These are phyloP conservation scores for Gandaritis pyraliata DNA, from an alignment of 2,888 invertebrate species.

Conservation along the genomic window DNA sequence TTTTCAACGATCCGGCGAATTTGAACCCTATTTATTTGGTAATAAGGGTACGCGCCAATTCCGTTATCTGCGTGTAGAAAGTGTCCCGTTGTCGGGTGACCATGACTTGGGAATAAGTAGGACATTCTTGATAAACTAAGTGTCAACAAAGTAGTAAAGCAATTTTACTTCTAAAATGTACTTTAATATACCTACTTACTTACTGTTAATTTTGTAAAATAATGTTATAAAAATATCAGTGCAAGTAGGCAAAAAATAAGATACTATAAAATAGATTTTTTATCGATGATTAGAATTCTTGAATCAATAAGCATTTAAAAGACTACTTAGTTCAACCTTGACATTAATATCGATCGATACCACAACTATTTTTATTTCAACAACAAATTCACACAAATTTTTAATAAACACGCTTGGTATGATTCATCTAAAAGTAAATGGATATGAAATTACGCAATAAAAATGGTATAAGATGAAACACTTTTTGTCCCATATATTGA, in stretches of 20 bases:
- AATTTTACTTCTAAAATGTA: too few relatives aligned
- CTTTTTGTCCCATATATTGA: constrained; percentile 22
- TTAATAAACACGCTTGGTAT: constrained; percentile 3
- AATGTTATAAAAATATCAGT: too few relatives aligned
- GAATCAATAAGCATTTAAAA: constrained; percentile 1
- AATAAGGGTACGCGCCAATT: constrained; percentile 55
- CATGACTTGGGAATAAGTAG: constrained; percentile 39
- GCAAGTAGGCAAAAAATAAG: too few relatives aligned
- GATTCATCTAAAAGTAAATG: constrained; percentile 37
- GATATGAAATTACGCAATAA: constrained; percentile 35
- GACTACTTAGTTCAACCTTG: constrained; percentile 10
- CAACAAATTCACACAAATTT: not conserved
- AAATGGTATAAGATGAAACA: constrained; percentile 11
- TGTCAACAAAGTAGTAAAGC: not conserved
- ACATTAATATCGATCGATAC: not conserved
- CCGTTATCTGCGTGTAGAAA: constrained; percentile 73
- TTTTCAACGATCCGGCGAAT: constrained; percentile 38
- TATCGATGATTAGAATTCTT: constrained; percentile 1
- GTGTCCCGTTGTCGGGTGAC: constrained; percentile 68
- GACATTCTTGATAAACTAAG: constrained; percentile 27
- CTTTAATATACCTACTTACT: too few relatives aligned
- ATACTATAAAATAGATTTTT: not conserved
- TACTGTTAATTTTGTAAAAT: too few relatives aligned
- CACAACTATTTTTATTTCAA: not conserved
- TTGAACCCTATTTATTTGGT: constrained; percentile 52